Percentiles rank a stretch among this genome's conserved stretches.
Evolutionary conservation across 2,113 vertebrate species (phyloP).

Genomic region (Microtus oregoni): DNA sequence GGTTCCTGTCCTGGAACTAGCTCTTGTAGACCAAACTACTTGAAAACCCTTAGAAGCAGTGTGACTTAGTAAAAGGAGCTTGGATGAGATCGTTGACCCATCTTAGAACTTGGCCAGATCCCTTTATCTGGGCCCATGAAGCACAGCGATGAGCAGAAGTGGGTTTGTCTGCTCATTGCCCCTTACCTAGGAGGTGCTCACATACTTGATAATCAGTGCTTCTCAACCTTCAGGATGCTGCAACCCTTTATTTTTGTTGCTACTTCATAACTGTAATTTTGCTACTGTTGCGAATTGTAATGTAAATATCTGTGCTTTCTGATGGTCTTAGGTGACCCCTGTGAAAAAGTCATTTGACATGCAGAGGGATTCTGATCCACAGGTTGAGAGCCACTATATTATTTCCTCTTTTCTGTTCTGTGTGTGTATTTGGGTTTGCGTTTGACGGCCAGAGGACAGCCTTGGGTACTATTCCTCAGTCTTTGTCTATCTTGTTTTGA

Average conservation of each 20-base stretch:
- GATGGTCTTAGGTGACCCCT: neutral
- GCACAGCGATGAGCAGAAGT: neutral
- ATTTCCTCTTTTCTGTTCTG: neutral
- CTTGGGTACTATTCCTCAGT: neutral
- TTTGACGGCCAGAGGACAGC: neutral
- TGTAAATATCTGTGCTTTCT: neutral
- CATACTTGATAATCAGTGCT: too few relatives aligned
- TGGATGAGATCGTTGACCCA: neutral
- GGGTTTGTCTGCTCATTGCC: neutral
- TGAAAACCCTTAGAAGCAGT: neutral
- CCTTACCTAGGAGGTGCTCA: neutral
- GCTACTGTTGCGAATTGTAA: neutral
- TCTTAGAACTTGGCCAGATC: neutral
- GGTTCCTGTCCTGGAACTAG: too few relatives aligned
- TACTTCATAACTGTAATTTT: neutral
- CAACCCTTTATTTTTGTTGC: neutral
- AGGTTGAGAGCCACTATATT: neutral
- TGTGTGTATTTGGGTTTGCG: neutral
- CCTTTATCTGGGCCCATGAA: neutral
- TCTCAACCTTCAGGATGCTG: neutral
- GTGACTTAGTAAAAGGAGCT: neutral
- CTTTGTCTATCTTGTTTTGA: neutral
- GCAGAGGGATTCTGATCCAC: neutral
- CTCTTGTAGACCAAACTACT: too few relatives aligned
- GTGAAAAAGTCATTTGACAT: neutral